These are phyloP conservation scores for Amyelois transitella DNA, from an alignment of 1,140 invertebrate genomes.

Conservation along the genomic window DNA sequence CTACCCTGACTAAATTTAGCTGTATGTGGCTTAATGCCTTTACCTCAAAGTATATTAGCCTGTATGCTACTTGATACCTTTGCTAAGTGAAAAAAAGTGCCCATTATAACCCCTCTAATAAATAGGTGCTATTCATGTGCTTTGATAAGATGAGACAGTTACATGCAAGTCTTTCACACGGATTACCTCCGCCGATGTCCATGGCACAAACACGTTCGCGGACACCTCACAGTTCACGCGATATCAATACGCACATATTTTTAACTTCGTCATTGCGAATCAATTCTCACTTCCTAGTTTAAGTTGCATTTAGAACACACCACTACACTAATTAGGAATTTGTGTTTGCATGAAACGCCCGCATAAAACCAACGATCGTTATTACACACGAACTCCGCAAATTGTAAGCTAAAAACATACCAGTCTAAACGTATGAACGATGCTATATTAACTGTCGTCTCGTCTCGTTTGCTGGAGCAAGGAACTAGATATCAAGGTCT, in stretches of 20 bases:
- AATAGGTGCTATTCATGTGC: neutral
- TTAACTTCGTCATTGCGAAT: conserved; percentile 49
- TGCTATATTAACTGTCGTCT: conserved; percentile 73
- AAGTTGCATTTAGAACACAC: conserved; percentile 44
- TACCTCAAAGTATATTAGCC: neutral
- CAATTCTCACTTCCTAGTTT: conserved; percentile 45
- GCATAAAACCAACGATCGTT: conserved; percentile 14
- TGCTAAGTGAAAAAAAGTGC: neutral
- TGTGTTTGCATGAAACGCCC: conserved; percentile 12
- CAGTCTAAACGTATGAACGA: conserved; percentile 65
- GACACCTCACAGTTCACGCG: conserved; percentile 54
- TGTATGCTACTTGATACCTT: neutral
- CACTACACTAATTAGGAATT: conserved; percentile 36
- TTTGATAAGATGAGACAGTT: conserved; percentile 22
- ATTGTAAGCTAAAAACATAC: conserved; percentile 70
- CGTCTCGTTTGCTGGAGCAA: conserved; percentile 52
- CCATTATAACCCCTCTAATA: neutral
- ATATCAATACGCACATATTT: conserved; percentile 49
- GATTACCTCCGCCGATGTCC: conserved; percentile 69
- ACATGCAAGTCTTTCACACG: conserved; percentile 58
- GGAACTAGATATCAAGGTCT: conserved; percentile 75
- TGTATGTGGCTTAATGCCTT: conserved; percentile 6
- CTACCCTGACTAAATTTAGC: neutral
- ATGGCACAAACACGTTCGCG: conserved; percentile 50
- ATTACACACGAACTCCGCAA: conserved; percentile 52